phyloP scores from a whole-genome alignment of 2,113 vertebrate genomes.

The Micronycteris hirsuta region DNA sequence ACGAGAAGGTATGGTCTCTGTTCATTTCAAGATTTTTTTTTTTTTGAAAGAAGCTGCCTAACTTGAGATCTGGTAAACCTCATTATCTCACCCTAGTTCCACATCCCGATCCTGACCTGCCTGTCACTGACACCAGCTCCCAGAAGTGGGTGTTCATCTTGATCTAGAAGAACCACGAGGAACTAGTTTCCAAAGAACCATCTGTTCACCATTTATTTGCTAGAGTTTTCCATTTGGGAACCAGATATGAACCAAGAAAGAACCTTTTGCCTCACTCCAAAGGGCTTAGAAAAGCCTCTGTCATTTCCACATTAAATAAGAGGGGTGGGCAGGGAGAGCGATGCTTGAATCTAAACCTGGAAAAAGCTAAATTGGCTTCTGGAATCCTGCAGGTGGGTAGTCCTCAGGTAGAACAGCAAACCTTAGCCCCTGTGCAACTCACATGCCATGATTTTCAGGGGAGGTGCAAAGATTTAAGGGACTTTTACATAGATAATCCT shows the following conservation, averaged over 20 bases:
- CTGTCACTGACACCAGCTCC: fast-evolving
- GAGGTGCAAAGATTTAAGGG: not conserved
- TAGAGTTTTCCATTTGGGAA: slow-evolving; percentile 60
- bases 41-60: not conserved
- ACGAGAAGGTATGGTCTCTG: not conserved
- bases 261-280: slow-evolving; percentile 6
- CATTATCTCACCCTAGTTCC: not conserved
- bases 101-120: not conserved
- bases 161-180: not conserved
- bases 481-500: slow-evolving; percentile 8
- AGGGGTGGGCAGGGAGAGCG: not conserved
- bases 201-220: slow-evolving; percentile 42
- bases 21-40: not conserved
- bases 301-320: slow-evolving; percentile 40
- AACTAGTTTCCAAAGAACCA: not conserved
- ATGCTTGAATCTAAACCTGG: not conserved
- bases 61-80: not conserved
- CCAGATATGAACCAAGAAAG: slow-evolving; percentile 19
- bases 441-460: not conserved
- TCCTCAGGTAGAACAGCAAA: slow-evolving; percentile 45
- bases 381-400: slow-evolving; percentile 47
- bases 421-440: not conserved
- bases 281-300: slow-evolving; percentile 39
- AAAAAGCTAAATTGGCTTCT: not conserved
- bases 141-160: not conserved